phyloP scores from a whole-genome alignment of 2,888 invertebrate species.

The Venustoraphidia nigricollis region DNA sequence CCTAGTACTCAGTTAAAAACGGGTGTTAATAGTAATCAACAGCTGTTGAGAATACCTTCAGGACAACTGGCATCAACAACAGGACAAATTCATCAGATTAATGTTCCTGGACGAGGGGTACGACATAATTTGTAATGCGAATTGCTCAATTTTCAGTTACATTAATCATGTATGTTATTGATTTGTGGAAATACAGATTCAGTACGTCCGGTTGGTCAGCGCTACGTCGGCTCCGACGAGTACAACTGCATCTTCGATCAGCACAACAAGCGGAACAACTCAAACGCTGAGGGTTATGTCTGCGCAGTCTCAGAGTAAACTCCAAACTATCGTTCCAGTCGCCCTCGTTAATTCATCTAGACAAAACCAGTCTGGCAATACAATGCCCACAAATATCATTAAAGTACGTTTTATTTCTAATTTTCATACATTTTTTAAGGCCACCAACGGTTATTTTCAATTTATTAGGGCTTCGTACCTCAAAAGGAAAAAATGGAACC shows the following conservation, averaged over 20 bases:
- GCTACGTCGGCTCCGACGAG: conserved; percentile 28
- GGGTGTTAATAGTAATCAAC: conserved; percentile 20
- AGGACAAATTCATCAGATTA: conserved; percentile 50
- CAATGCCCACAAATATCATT: background rate
- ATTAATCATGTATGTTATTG: background rate
- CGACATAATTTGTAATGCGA: conserved; percentile 12
- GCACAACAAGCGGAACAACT: conserved; percentile 14
- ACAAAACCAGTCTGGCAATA: background rate
- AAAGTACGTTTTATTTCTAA: background rate
- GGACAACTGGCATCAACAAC: conserved; percentile 29
- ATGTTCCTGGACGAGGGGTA: conserved; percentile 55
- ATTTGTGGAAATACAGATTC: conserved; percentile 32
- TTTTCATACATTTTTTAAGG: background rate
- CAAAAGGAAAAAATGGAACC: no score
- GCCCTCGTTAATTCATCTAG: conserved; percentile 2
- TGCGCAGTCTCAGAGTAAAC: conserved; percentile 3
- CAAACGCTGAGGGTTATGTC: conserved; percentile 4
- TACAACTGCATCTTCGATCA: conserved; percentile 14
- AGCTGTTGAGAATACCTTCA: conserved; percentile 32
- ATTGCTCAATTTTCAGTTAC: background rate
- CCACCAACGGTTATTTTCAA: no score
- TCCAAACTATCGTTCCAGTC: conserved; percentile 8
- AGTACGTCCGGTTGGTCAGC: conserved; percentile 55
- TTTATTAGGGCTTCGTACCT: no score
- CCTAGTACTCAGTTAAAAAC: conserved; percentile 20